Evolutionary conservation across 1,140 invertebrate species (phyloP).

Genomic region (Panagrolaimus sp.): DNA sequence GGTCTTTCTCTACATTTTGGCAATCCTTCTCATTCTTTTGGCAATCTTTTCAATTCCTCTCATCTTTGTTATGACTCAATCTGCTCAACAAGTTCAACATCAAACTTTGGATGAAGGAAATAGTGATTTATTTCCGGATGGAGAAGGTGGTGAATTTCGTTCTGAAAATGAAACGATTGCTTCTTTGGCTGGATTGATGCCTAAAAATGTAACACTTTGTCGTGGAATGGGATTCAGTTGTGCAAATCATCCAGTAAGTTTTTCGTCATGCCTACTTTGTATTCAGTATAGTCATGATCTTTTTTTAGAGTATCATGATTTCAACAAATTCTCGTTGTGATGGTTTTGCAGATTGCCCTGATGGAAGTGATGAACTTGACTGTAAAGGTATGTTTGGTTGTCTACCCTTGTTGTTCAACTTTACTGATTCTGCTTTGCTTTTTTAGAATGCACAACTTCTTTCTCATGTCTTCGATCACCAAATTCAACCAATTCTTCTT

Average conservation of each 20-base stretch:
- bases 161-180: not conserved
- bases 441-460: slow-evolving; percentile 38
- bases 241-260: slow-evolving; percentile 32
- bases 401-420: slow-evolving; percentile 13
- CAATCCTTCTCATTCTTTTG: slow-evolving; percentile 32
- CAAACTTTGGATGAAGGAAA: slow-evolving; percentile 6
- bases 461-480: slow-evolving; percentile 47
- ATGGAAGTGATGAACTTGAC: slow-evolving; percentile 37
- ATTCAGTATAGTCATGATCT: not conserved
- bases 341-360: slow-evolving; percentile 34
- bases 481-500: not conserved
- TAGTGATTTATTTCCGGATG: not conserved
- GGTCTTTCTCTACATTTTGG: slow-evolving; percentile 34
- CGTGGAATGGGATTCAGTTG: slow-evolving; percentile 41
- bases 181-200: not conserved
- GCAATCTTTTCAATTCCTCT: slow-evolving; percentile 38
- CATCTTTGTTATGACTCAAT: slow-evolving; percentile 31
- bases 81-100: slow-evolving; percentile 18
- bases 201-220: slow-evolving; percentile 14
- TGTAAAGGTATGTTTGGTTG: slow-evolving; percentile 39
- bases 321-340: slow-evolving; percentile 38
- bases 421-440: slow-evolving; percentile 19
- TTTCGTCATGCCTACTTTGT: not conserved
- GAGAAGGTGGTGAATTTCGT: not conserved
- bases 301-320: slow-evolving; percentile 28